Percentiles rank a stretch among this genome's conserved stretches.
Evolutionary conservation across 64 coral and sea anemone species (phyloP).

Genomic region (Acropora tenuis): DNA sequence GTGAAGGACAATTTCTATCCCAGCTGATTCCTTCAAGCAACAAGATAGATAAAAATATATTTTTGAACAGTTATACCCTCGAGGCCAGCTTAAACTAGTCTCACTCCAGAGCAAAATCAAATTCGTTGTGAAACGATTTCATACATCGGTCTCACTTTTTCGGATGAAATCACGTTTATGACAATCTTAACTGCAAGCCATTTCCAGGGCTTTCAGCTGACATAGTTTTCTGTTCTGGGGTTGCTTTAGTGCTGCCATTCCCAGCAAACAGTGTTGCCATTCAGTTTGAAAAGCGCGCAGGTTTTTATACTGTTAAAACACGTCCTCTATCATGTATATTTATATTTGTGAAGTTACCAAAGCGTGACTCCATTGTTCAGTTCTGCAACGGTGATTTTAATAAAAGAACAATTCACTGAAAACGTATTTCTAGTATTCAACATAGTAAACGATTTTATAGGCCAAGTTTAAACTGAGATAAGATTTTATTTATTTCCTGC

Average conservation of each 20-base stretch:
- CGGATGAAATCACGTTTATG: not conserved
- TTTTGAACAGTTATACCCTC: not conserved
- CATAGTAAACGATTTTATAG: too few species aligned
- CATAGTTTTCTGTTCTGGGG: not conserved
- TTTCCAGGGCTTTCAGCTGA: not conserved
- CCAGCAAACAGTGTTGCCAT: not conserved
- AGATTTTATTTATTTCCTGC: too few species aligned
- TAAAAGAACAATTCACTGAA: too few species aligned
- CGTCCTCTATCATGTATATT: slow-evolving; percentile 9
- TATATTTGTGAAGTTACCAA: slow-evolving; percentile 7
- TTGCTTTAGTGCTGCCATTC: not conserved
- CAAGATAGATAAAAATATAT: not conserved
- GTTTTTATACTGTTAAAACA: slow-evolving; percentile 24
- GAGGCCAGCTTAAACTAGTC: not conserved
- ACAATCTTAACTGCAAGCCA: slow-evolving; percentile 16
- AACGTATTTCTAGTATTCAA: too few species aligned
- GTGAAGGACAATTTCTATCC: not conserved
- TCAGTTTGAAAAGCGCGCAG: slow-evolving; percentile 9
- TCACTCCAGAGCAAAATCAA: not conserved
- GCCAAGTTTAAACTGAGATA: too few species aligned
- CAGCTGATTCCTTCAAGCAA: not conserved
- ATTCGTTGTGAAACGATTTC: not conserved
- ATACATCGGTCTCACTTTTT: not conserved
- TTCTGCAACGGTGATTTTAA: not conserved
- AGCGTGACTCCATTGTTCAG: slow-evolving; percentile 7